Evolutionary conservation across 2,113 vertebrate species (phyloP).

Genomic region (Heloderma charlesbogerti): DNA sequence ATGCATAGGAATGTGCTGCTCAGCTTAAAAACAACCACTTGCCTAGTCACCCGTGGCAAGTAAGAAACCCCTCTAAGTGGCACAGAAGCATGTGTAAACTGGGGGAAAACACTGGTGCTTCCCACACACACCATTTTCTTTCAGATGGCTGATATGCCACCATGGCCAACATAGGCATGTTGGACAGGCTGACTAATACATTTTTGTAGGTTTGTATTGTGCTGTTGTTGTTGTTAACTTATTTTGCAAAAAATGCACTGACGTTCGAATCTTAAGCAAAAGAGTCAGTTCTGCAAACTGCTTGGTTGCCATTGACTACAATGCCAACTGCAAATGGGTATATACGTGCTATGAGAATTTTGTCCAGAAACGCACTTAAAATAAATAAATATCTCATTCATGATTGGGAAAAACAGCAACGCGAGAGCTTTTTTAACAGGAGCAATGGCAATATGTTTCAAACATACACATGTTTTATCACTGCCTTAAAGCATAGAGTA

Average conservation of each 20-base stretch:
- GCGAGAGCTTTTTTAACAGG: constrained; percentile 24
- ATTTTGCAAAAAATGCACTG: background rate
- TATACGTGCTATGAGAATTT: constrained; percentile 1
- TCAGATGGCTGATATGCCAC: background rate
- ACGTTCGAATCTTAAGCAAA: constrained; percentile 1
- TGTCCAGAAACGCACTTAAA: background rate
- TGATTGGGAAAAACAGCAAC: constrained; percentile 2
- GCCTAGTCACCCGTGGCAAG: background rate
- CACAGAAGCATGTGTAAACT: background rate
- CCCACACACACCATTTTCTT: background rate
- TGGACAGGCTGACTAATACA: background rate
- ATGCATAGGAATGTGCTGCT: background rate
- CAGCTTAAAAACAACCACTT: background rate
- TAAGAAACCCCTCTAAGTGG: background rate
- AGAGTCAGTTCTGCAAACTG: background rate
- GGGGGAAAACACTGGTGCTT: too few relatives aligned
- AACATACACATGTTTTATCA: background rate
- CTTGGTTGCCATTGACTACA: constrained; percentile 9
- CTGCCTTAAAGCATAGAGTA: constrained; percentile 36
- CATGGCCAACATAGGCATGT: background rate
- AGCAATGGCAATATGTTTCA: constrained; percentile 21
- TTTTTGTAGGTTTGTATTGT: background rate
- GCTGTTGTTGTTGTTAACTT: background rate
- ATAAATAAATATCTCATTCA: background rate
- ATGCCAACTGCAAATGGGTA: background rate